Percentiles rank a stretch among this genome's conserved stretches.
These are phyloP conservation scores for Caracal caracal DNA, from an alignment of 2,113 vertebrate genomes.

Conservation along the genomic window DNA sequence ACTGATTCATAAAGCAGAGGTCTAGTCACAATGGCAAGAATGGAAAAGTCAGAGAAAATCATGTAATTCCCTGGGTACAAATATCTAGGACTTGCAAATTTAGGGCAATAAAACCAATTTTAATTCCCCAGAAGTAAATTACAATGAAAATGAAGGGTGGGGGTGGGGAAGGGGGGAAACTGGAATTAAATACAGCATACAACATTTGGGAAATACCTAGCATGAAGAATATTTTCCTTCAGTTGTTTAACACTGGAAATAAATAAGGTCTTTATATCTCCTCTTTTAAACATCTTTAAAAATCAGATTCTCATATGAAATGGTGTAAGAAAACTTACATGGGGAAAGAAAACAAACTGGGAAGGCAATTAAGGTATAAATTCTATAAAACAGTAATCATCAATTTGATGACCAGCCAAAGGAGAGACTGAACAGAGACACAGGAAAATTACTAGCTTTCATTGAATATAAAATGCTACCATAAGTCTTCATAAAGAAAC, in stretches of 20 bases:
- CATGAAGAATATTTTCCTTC: not conserved
- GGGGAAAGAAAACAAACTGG: not conserved
- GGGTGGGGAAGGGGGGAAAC: not conserved
- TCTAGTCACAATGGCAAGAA: not conserved
- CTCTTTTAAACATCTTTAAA: conserved; percentile 30
- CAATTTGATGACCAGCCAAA: not conserved
- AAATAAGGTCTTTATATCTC: not conserved
- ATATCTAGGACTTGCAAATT: not conserved
- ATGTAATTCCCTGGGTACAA: not conserved
- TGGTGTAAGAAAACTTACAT: not conserved
- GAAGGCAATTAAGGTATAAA: not conserved
- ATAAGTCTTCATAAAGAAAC: not conserved
- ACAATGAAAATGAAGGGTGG: not conserved
- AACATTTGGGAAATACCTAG: not conserved
- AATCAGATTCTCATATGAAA: not conserved
- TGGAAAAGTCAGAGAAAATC: not conserved
- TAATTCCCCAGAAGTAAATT: not conserved
- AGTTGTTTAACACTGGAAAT: not conserved
- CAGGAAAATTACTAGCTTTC: not conserved
- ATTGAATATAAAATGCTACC: not conserved
- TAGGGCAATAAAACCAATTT: not conserved
- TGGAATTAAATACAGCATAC: not conserved
- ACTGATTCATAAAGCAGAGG: not conserved
- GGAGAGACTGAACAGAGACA: not conserved
- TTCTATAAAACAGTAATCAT: not conserved